A percentile compares a stretch with the other conserved stretches of the same genome.
Evolutionary conservation across 2,797 vertebrate genomes (phyloP).

Genomic region (Notolabrus celidotus): DNA sequence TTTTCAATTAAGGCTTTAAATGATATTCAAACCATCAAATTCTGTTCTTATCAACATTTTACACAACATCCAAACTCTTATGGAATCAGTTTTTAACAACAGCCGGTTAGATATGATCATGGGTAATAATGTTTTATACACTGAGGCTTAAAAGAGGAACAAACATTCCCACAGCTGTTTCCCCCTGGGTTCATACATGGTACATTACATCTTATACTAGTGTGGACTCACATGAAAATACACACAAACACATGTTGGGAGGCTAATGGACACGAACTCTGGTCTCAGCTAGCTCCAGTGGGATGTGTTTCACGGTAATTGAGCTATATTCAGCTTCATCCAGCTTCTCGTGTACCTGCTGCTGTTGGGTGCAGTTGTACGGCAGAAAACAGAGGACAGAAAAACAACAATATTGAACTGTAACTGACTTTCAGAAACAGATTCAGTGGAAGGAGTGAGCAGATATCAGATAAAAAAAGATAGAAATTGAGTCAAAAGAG

Average conservation of each 20-base stretch:
- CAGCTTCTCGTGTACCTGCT: not conserved
- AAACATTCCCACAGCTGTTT: not conserved
- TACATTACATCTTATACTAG: not conserved
- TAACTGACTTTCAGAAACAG: slow-evolving; percentile 4
- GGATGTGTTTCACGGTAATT: slow-evolving; percentile 23
- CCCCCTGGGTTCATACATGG: slow-evolving; percentile 1
- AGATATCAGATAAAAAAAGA: not conserved
- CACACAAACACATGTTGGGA: slow-evolving; percentile 12
- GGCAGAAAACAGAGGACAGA: not conserved
- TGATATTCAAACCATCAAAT: too few species aligned
- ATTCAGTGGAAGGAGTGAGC: slow-evolving; percentile 2
- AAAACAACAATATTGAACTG: not conserved
- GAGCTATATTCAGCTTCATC: slow-evolving; percentile 15
- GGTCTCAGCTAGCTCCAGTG: not conserved
- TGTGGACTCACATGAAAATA: not conserved
- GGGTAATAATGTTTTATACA: not conserved
- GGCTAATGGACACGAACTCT: slow-evolving; percentile 17
- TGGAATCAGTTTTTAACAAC: too few species aligned
- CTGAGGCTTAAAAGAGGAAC: not conserved
- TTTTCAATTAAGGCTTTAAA: too few species aligned
- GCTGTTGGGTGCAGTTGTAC: not conserved
- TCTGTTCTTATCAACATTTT: too few species aligned
- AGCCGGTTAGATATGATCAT: too few species aligned
- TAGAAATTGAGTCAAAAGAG: not conserved
- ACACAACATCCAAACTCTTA: too few species aligned